phyloP scores from a whole-genome alignment of 2,797 vertebrate species.

The Acipenser transmontanus region DNA sequence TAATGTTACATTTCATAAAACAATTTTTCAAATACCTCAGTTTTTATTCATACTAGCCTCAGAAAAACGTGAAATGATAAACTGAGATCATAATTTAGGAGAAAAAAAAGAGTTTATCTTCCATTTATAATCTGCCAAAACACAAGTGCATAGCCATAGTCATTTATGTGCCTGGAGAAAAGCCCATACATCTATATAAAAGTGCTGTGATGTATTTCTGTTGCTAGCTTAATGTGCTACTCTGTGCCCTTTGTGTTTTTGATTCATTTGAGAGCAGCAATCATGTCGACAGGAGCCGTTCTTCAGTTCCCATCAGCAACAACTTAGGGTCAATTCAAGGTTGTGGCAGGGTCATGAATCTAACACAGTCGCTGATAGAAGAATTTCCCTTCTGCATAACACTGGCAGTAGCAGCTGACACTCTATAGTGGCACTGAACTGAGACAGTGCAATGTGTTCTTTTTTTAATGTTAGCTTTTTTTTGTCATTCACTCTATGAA shows the following conservation, averaged over 20 bases:
- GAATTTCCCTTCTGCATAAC: conserved; percentile 64
- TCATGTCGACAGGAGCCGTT: conserved; percentile 75
- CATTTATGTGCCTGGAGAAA: conserved; percentile 70
- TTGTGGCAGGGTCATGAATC: conserved; percentile 74
- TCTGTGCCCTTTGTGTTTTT: conserved; percentile 66
- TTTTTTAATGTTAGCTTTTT: conserved; percentile 1
- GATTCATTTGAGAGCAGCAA: conserved; percentile 76
- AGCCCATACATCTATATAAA: conserved; percentile 77
- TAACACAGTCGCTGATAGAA: conserved; percentile 67
- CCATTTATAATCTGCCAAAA: conserved; percentile 62
- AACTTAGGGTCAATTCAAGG: conserved; percentile 79
- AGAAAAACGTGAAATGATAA: neutral
- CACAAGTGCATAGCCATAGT: conserved; percentile 57
- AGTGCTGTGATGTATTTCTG: conserved; percentile 74
- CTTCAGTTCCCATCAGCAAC: conserved; percentile 73
- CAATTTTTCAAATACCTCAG: neutral
- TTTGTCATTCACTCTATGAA: too few species aligned
- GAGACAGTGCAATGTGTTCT: conserved; percentile 34
- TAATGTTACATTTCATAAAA: conserved; percentile 1
- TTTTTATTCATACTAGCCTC: neutral
- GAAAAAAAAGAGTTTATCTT: conserved; percentile 56
- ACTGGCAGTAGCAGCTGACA: conserved; percentile 30
- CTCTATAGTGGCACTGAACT: conserved; percentile 5
- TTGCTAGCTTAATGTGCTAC: conserved; percentile 71
- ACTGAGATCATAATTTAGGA: conserved; percentile 54